Base-by-base conservation (phyloP, 2,113 vertebrate genomes). In the Oenanthe melanoleuca region DNA sequence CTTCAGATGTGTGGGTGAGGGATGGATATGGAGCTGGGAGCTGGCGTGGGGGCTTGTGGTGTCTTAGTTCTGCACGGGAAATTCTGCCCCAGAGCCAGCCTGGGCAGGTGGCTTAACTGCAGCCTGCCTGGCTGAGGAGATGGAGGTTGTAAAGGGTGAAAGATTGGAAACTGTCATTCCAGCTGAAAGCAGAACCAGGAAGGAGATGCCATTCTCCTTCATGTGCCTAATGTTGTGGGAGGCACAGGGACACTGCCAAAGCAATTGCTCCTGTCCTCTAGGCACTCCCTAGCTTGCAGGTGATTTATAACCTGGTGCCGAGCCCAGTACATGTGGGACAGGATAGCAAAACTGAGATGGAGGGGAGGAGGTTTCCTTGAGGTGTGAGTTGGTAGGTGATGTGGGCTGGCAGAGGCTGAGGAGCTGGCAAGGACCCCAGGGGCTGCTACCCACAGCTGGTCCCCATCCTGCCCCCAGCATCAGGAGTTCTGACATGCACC, bases 21-120 rank as follows among this genome's bases (percentile, higher is more conserved):
- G 44, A 82, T 1, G 8, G 45, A 59, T 7, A 4, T 0, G 5
- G 38, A 56, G 42, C 73, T 79, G 66, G 37, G 57, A 95, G 31
- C 17, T 0, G 0, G 18, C 1, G 0, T 40, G 19, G 17, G 31
- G n/a, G 5, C 14, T 44, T 65, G 37, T 57, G 42, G 8, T 22
- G 14, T 50, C 59, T 72, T 17, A 29, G 44, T 24, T 56, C 31
- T 56, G 17, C 42, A 55, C 9, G 34, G 37, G 11, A 9, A 17
- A 21, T 38, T 80, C 42, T 49, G 42, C 11, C 47, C 29, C 29
- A 40, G n/a, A 55, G 29, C n/a, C 50, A 61, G 11, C n/a, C n/a
- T 0, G 2, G 26, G 33, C 38, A 63, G 1, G 1, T 25, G 47
- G 67, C 26, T 72, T 45, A 49, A 56, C 6, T 3, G 29, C 65